A percentile compares a stretch with the other conserved stretches of the same genome.
Conservation (phyloP, 30 jellyfish, hydroid and myxozoan species). For the Hydractinia symbiolongicarpus region DNA sequence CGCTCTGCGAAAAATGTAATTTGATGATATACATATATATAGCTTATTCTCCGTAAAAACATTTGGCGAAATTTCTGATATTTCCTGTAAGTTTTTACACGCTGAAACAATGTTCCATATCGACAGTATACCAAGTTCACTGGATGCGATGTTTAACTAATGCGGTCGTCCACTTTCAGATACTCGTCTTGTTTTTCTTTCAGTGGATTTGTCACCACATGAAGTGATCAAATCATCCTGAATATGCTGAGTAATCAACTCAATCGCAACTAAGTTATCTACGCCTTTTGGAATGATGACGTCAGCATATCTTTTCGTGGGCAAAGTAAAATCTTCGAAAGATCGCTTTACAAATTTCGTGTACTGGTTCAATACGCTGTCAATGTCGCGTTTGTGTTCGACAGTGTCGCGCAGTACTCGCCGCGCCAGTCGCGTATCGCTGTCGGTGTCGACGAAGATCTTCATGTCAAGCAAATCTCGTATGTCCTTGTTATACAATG, state of each 20-base stretch:
- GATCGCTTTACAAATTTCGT: slow-evolving; percentile 84
- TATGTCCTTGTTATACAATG: slow-evolving; percentile 58
- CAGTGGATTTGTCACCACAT: neutral
- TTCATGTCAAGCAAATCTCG: slow-evolving; percentile 68
- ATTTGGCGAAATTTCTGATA: no score
- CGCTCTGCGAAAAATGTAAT: no score
- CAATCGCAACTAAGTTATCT: slow-evolving; percentile 82
- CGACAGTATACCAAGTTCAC: no score
- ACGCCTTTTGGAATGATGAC: slow-evolving; percentile 97
- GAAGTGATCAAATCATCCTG: slow-evolving; percentile 35
- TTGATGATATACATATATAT: no score
- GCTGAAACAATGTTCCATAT: no score
- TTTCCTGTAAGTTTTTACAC: no score
- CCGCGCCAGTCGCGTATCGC: slow-evolving; percentile 92
- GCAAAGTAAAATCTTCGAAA: slow-evolving; percentile 89
- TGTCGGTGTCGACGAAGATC: slow-evolving; percentile 91
- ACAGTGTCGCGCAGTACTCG: slow-evolving; percentile 80
- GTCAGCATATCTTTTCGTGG: slow-evolving; percentile 95
- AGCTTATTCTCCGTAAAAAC: no score
- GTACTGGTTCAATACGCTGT: slow-evolving; percentile 69
- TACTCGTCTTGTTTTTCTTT: neutral
- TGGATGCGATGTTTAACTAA: neutral
- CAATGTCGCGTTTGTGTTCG: slow-evolving; percentile 90
- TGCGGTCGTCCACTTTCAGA: slow-evolving; percentile 8
- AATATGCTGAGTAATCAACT: slow-evolving; percentile 75